A percentile compares a stretch with the other conserved stretches of the same genome.
Conservation (phyloP, 2,113 vertebrate species). For the Bungarus multicinctus region DNA sequence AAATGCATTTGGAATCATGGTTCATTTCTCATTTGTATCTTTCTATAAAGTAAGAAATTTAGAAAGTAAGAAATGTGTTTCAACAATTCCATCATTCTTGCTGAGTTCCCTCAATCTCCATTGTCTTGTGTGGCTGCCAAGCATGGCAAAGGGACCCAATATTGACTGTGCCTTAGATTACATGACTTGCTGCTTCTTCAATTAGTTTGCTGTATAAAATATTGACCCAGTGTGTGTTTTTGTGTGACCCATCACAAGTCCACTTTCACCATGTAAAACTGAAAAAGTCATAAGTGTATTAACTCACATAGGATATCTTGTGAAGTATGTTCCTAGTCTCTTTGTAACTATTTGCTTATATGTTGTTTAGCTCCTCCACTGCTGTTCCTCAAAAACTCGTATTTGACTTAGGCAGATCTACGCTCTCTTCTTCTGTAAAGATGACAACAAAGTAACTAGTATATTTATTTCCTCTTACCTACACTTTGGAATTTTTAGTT, state of each 20-base stretch:
- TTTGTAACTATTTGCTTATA: constrained; percentile 37
- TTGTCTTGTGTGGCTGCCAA: constrained; percentile 15
- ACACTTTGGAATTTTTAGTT: constrained; percentile 14
- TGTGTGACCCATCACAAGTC: constrained; percentile 5
- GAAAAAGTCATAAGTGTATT: constrained; percentile 11
- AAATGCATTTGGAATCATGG: background rate
- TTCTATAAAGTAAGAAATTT: background rate
- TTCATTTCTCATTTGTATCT: background rate
- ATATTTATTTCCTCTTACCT: constrained; percentile 35
- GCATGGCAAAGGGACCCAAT: constrained; percentile 6
- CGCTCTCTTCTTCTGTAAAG: constrained; percentile 34
- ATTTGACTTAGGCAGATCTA: constrained; percentile 34
- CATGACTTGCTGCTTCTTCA: background rate
- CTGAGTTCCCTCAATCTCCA: background rate
- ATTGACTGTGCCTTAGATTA: background rate
- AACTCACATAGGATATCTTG: background rate
- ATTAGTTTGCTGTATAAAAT: background rate
- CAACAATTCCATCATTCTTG: background rate
- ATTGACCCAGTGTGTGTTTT: background rate
- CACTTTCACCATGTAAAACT: background rate
- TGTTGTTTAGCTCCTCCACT: constrained; percentile 29
- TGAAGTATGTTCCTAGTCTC: constrained; percentile 12
- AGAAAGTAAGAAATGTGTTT: background rate
- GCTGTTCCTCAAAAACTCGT: constrained; percentile 36
- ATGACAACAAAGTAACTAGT: constrained; percentile 39